These are phyloP conservation scores for Sphaerophoria taeniata DNA, from an alignment of 2,888 invertebrate genomes.

Conservation along the genomic window DNA sequence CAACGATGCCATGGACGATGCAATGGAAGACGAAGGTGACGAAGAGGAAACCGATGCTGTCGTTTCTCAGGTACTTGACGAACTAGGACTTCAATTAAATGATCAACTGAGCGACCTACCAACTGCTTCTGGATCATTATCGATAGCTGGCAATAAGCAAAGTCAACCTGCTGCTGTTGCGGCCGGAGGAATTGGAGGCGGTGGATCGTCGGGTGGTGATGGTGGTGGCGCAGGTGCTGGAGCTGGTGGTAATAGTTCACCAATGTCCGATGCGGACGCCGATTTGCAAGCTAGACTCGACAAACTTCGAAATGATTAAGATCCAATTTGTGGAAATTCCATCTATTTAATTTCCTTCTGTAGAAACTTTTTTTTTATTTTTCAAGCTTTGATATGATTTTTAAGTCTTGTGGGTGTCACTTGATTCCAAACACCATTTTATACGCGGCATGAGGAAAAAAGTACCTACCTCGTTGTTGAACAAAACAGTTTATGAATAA, in stretches of 20 bases:
- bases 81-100: slow-evolving; percentile 96
- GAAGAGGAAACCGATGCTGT: slow-evolving; percentile 99
- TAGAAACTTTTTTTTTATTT: slow-evolving; percentile 25
- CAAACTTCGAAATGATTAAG: slow-evolving; percentile 93
- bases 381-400: too few species aligned
- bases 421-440: slow-evolving; percentile 31
- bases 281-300: slow-evolving; percentile 98
- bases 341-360: slow-evolving; percentile 21
- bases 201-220: slow-evolving; percentile 82
- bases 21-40: slow-evolving; percentile 99
- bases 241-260: slow-evolving; percentile 82
- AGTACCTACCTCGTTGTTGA: slow-evolving; percentile 68
- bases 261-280: slow-evolving; percentile 94
- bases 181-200: slow-evolving; percentile 81
- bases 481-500: slow-evolving; percentile 58
- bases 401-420: too few species aligned
- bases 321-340: slow-evolving; percentile 36
- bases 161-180: slow-evolving; percentile 85
- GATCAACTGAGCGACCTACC: slow-evolving; percentile 97
- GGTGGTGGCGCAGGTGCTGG: slow-evolving; percentile 82
- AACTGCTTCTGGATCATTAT: slow-evolving; percentile 84
- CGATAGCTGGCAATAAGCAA: slow-evolving; percentile 85
- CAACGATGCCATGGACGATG: slow-evolving; percentile 99
- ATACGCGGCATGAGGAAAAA: slow-evolving; percentile 42
- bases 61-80: slow-evolving; percentile 98